A percentile compares a stretch with the other conserved stretches of the same genome.
Evolutionary conservation across 2,797 vertebrate species (phyloP).

Genomic region (Typhlichthys eigenmanni): DNA sequence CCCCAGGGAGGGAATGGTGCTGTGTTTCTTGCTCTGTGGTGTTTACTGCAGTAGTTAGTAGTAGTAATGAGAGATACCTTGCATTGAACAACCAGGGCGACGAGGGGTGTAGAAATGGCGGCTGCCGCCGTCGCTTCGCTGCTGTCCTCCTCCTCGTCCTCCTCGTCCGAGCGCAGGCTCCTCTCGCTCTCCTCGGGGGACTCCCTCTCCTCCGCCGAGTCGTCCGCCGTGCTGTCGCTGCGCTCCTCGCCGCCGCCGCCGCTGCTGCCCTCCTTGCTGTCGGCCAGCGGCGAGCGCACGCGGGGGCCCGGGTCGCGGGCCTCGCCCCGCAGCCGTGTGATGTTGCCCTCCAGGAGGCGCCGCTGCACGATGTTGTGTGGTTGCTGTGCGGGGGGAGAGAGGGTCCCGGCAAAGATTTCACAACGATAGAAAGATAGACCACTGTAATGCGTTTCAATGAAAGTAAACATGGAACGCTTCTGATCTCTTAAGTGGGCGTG

Average conservation of each 20-base stretch:
- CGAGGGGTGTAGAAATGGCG: constrained; percentile 41
- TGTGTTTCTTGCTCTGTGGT: not conserved
- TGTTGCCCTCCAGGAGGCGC: constrained; percentile 88
- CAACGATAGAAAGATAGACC: too few species aligned
- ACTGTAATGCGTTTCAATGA: too few species aligned
- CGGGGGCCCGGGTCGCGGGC: constrained; percentile 56
- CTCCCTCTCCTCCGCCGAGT: constrained; percentile 78
- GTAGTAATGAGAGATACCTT: constrained; percentile 64
- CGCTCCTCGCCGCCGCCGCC: constrained; percentile 68
- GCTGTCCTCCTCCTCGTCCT: constrained; percentile 54
- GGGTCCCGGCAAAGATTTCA: too few species aligned
- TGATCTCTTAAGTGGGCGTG: too few species aligned
- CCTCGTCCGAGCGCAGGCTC: constrained; percentile 79
- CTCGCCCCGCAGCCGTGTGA: constrained; percentile 78
- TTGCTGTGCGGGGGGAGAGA: constrained; percentile 75
- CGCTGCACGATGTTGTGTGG: constrained; percentile 93
- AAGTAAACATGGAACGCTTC: too few species aligned
- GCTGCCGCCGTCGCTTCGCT: constrained; percentile 35
- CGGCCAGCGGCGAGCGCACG: constrained; percentile 75
- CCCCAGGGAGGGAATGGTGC: not conserved
- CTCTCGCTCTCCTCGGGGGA: constrained; percentile 80
- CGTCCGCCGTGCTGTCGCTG: constrained; percentile 79
- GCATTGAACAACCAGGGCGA: constrained; percentile 76
- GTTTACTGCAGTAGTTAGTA: constrained; percentile 6
- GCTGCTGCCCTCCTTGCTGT: constrained; percentile 65